These are phyloP conservation scores for Melanchra persicariae DNA, from an alignment of 2,888 invertebrate species.

Conservation along the genomic window DNA sequence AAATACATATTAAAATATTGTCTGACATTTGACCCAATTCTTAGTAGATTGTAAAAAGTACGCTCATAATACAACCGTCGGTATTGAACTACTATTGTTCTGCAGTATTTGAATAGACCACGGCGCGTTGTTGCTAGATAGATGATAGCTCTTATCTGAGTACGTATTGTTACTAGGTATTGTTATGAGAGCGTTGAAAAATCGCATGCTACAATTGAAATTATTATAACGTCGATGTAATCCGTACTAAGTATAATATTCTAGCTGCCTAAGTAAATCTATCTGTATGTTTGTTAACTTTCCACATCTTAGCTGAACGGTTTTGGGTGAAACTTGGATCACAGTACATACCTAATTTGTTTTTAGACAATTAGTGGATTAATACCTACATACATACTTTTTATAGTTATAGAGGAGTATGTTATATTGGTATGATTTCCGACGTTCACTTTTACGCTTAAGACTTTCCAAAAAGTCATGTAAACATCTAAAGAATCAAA, in stretches of 20 bases:
- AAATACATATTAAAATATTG: slow-evolving; percentile 31
- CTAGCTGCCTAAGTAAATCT: neutral
- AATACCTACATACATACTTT: too few species aligned
- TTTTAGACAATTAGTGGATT: too few species aligned
- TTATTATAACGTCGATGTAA: neutral
- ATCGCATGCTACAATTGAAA: slow-evolving; percentile 1
- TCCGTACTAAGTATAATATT: neutral
- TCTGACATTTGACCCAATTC: slow-evolving; percentile 43
- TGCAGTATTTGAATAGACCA: slow-evolving; percentile 51
- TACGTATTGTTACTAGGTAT: slow-evolving; percentile 42
- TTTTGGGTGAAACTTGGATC: too few species aligned
- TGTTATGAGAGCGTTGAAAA: slow-evolving; percentile 27
- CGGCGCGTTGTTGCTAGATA: slow-evolving; percentile 21
- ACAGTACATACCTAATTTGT: too few species aligned
- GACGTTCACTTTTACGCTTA: neutral
- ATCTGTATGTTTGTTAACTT: neutral
- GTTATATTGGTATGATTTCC: too few species aligned
- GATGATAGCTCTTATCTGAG: slow-evolving; percentile 47
- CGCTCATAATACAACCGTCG: slow-evolving; percentile 38
- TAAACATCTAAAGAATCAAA: neutral
- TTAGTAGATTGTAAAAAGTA: slow-evolving; percentile 51
- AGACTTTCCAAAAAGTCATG: neutral
- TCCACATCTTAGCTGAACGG: neutral
- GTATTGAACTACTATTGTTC: slow-evolving; percentile 61
- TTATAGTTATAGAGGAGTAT: too few species aligned